Percentiles rank a stretch among this genome's conserved stretches.
Evolutionary conservation across 2,113 vertebrate genomes (phyloP).

Genomic region (Brachionichthys hirsutus): DNA sequence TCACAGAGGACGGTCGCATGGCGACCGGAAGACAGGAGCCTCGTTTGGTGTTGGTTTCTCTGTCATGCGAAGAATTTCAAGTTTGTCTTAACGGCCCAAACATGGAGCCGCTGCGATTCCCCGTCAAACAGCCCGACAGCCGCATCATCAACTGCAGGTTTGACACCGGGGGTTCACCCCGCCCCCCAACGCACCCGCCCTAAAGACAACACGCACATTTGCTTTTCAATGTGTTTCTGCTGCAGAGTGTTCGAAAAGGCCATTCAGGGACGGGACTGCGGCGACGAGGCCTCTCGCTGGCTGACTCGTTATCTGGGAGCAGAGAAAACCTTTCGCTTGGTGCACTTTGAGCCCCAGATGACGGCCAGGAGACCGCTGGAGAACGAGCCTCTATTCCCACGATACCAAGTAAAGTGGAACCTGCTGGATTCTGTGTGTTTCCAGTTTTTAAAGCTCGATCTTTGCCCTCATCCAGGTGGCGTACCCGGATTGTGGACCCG

Average conservation of each 20-base stretch:
- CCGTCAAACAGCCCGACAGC: constrained; percentile 70
- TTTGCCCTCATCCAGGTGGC: constrained; percentile 74
- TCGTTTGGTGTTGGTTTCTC: constrained; percentile 82
- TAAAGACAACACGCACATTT: neutral
- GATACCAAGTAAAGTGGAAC: constrained; percentile 53
- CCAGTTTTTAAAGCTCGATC: too few species aligned
- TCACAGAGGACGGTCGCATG: constrained; percentile 86
- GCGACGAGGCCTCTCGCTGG: constrained; percentile 85
- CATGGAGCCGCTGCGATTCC: constrained; percentile 80
- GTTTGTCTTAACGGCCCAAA: constrained; percentile 78
- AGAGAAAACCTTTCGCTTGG: constrained; percentile 77
- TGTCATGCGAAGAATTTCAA: constrained; percentile 60
- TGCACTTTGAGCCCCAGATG: constrained; percentile 88
- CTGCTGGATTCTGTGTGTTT: too few species aligned
- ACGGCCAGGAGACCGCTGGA: constrained; percentile 67
- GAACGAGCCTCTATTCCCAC: constrained; percentile 32
- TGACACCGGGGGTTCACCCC: neutral
- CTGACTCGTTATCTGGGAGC: constrained; percentile 79
- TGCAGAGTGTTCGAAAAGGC: constrained; percentile 83
- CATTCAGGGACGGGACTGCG: constrained; percentile 88
- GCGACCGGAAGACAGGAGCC: constrained; percentile 90
- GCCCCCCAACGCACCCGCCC: too few species aligned
- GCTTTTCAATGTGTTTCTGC: neutral
- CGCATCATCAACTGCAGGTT: constrained; percentile 75
- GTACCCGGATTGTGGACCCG: constrained; percentile 82